Conservation (phyloP, 2,888 invertebrate genomes). For the Oxycera nigricornis region DNA sequence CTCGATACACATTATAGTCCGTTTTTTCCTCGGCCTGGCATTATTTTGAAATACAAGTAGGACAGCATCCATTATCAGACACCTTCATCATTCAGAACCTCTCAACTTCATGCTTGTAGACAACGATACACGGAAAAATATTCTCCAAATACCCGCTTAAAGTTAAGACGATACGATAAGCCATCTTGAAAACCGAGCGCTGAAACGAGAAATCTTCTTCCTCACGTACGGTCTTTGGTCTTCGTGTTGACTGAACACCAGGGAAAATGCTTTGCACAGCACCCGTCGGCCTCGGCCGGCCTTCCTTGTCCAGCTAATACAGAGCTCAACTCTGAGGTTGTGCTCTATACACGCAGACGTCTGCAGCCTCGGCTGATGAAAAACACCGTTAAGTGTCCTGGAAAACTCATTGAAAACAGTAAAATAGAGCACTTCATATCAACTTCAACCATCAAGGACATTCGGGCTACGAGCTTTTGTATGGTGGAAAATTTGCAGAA, state of each 20-base stretch:
- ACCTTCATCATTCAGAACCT: constrained; percentile 34
- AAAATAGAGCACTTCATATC: constrained; percentile 41
- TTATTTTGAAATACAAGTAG: constrained; percentile 38
- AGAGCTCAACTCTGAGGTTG: neutral
- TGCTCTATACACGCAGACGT: constrained; percentile 23
- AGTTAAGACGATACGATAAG: constrained; percentile 36
- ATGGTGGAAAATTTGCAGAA: constrained; percentile 39
- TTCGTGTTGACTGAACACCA: neutral
- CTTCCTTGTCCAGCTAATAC: constrained; percentile 4
- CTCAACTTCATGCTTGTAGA: constrained; percentile 6
- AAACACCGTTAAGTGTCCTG: constrained; percentile 40
- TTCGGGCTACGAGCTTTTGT: constrained; percentile 38
- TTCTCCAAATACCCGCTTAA: constrained; percentile 39
- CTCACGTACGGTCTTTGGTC: neutral
- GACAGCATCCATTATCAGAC: constrained; percentile 36
- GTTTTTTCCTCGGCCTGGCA: constrained; percentile 9
- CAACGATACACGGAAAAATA: constrained; percentile 5
- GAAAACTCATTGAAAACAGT: constrained; percentile 41
- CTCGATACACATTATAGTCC: constrained; percentile 8
- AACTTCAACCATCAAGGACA: constrained; percentile 39
- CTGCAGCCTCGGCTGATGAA: constrained; percentile 35
- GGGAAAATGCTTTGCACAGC: neutral
- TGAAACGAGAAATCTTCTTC: constrained; percentile 22
- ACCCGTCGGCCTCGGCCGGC: neutral
- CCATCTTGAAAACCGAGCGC: constrained; percentile 36